These are phyloP conservation scores for Philonicus albiceps DNA, from an alignment of 2,888 invertebrate genomes.

Conservation along the genomic window DNA sequence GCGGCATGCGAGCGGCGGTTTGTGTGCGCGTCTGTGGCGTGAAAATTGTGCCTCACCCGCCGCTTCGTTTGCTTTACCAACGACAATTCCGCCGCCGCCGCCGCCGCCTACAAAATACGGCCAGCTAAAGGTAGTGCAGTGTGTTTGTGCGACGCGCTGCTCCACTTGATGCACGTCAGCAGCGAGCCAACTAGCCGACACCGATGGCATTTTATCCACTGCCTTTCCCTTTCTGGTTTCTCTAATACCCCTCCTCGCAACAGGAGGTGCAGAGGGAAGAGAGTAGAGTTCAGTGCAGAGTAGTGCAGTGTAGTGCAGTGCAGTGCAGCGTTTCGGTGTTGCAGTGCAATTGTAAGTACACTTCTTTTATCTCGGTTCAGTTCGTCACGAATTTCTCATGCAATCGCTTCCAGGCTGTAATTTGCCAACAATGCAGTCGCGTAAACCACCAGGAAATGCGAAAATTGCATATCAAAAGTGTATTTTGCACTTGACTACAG, in stretches of 20 bases:
- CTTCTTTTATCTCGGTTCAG: neutral
- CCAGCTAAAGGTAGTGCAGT: neutral
- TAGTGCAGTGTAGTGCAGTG: neutral
- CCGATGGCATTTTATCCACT: neutral
- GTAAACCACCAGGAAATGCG: slow-evolving; percentile 26
- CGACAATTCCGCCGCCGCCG: neutral
- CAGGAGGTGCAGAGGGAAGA: too few species aligned
- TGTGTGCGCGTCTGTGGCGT: neutral
- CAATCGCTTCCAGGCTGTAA: neutral
- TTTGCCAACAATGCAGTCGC: neutral
- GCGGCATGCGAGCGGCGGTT: neutral
- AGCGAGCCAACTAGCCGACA: neutral
- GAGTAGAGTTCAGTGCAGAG: neutral
- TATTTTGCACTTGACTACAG: slow-evolving; percentile 31
- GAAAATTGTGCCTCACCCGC: neutral
- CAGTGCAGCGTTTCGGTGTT: neutral
- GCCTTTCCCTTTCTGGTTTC: slow-evolving; percentile 16
- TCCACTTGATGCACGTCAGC: neutral
- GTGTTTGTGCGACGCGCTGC: neutral
- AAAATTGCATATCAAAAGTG: slow-evolving; percentile 35
- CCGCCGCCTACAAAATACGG: neutral
- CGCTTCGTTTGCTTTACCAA: neutral
- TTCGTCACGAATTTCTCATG: slow-evolving; percentile 5
- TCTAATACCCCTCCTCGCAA: neutral
- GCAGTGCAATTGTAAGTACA: neutral